A percentile compares a stretch with the other conserved stretches of the same genome.
Evolutionary conservation across 2,797 vertebrate species (phyloP).

Genomic region (Florisuga fusca): DNA sequence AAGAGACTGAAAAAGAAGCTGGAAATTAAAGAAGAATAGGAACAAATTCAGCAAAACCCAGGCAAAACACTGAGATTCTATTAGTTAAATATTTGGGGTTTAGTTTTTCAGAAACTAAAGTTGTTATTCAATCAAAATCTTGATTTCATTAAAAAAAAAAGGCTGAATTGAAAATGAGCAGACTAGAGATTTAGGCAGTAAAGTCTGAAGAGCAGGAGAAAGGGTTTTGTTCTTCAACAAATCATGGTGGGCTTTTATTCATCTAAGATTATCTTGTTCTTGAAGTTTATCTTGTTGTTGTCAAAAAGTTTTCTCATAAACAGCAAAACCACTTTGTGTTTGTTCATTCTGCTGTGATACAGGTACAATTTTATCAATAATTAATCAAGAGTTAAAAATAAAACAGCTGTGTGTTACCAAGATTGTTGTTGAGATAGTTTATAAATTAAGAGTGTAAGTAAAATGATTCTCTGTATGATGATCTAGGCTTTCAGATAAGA

Average conservation of each 20-base stretch:
- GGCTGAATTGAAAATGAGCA: background rate
- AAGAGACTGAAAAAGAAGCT: background rate
- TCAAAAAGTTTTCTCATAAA: background rate
- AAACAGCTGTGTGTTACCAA: background rate
- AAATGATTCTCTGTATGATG: background rate
- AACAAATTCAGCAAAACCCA: background rate
- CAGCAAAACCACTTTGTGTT: background rate
- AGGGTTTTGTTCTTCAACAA: background rate
- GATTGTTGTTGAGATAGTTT: background rate
- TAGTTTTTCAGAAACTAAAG: background rate
- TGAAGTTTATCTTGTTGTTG: background rate
- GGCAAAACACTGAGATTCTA: background rate
- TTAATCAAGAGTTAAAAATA: background rate
- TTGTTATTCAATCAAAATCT: background rate
- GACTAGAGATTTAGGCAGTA: background rate
- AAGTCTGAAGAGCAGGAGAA: background rate
- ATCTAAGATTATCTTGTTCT: background rate
- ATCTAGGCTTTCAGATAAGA: background rate
- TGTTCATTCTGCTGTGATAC: background rate
- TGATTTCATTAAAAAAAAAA: background rate
- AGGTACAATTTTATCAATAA: background rate
- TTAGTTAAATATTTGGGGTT: background rate
- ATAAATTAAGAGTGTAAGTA: background rate
- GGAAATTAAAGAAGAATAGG: background rate
- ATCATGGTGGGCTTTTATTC: background rate